A percentile compares a stretch with the other conserved stretches of the same genome.
Evolutionary conservation across 2,888 invertebrate genomes (phyloP).

Genomic region (Xylophagus ater): DNA sequence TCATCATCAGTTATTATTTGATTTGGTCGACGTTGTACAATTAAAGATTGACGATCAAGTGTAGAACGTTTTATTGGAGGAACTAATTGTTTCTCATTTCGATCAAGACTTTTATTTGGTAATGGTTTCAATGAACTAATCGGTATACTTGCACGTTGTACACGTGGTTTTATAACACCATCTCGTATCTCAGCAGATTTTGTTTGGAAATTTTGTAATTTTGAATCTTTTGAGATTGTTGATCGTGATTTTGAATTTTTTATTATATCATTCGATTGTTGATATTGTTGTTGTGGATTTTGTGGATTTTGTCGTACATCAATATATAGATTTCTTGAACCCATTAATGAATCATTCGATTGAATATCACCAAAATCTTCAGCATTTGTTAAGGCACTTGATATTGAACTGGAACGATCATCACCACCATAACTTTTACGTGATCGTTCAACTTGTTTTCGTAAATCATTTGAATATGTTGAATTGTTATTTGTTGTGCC

Average conservation of each 20-base stretch:
- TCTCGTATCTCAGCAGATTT: constrained; percentile 7
- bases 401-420: constrained; percentile 28
- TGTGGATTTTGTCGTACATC: background rate
- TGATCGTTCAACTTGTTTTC: constrained; percentile 24
- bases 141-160: constrained; percentile 21
- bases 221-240: constrained; percentile 3
- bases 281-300: constrained; percentile 6
- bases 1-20: constrained; percentile 5
- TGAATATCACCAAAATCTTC: constrained; percentile 22
- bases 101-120: constrained; percentile 18
- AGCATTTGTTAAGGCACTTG: constrained; percentile 29
- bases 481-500: constrained; percentile 22
- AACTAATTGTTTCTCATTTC: constrained; percentile 12
- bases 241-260: constrained; percentile 4
- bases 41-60: constrained; percentile 28
- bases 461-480: constrained; percentile 20
- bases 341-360: constrained; percentile 12
- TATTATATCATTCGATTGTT: constrained; percentile 4
- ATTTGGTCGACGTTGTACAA: constrained; percentile 27
- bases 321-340: background rate
- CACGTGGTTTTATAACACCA: constrained; percentile 19
- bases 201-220: background rate
- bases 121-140: constrained; percentile 17
- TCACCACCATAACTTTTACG: constrained; percentile 27
- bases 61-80: constrained; percentile 23